Percentiles rank a stretch among this genome's conserved stretches.
Conservation (phyloP, 2,888 invertebrate species). For the Trissoscelio sp. region DNA sequence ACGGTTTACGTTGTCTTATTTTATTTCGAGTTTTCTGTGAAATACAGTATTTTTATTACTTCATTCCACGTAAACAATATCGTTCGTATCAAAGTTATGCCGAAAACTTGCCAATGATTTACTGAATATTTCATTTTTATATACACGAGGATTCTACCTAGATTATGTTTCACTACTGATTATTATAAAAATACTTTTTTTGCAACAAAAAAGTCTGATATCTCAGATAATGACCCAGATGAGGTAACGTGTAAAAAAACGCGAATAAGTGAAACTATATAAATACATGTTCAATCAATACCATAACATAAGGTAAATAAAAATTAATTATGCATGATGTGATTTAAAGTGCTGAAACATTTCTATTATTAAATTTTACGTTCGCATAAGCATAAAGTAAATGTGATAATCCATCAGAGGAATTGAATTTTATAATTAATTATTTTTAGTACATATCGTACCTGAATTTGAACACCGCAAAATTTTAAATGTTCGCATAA, state of each 20-base stretch:
- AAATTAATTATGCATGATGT: slow-evolving; percentile 2
- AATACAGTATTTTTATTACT: slow-evolving; percentile 1
- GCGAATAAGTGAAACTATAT: background rate
- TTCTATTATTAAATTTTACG: slow-evolving; percentile 13
- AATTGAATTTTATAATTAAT: slow-evolving; percentile 21
- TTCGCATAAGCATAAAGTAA: background rate
- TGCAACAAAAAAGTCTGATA: background rate
- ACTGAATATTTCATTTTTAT: slow-evolving; percentile 14
- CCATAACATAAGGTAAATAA: background rate
- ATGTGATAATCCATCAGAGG: background rate
- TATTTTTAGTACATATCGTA: too few species aligned
- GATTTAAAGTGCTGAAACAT: slow-evolving; percentile 5
- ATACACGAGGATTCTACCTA: background rate
- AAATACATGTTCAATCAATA: background rate
- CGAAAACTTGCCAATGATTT: slow-evolving; percentile 16
- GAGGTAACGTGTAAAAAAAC: background rate
- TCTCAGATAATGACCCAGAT: background rate
- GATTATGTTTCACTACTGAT: background rate
- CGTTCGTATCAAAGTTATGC: slow-evolving; percentile 10
- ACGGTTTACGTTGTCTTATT: background rate
- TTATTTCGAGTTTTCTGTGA: background rate
- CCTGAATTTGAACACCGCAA: too few species aligned
- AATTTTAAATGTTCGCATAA: too few species aligned
- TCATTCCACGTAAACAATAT: slow-evolving; percentile 12
- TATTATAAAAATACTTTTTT: slow-evolving; percentile 7